Evolutionary conservation across 2,797 vertebrate species (phyloP).

Genomic region (Catostomus latipinnis): DNA sequence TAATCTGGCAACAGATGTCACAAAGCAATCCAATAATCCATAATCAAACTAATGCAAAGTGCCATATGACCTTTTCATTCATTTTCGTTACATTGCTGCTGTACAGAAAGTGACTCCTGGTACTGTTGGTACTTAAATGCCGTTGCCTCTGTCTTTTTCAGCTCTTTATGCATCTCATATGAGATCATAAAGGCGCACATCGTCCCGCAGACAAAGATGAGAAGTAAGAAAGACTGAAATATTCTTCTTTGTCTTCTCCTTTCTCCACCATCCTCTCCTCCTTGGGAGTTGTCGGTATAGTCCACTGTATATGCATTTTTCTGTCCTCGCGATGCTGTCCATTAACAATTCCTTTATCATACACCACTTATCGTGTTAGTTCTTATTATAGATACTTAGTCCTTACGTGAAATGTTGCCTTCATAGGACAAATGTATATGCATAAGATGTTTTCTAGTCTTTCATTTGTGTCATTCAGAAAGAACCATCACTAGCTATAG

Average conservation of each 20-base stretch:
- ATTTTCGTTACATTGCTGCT: slow-evolving; percentile 89
- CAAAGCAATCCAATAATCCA: background rate
- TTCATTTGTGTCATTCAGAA: slow-evolving; percentile 45
- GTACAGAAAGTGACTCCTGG: slow-evolving; percentile 96
- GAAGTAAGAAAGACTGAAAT: slow-evolving; percentile 89
- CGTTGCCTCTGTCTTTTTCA: slow-evolving; percentile 89
- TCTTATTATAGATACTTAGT: background rate
- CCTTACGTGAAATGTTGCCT: background rate
- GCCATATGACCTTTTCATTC: slow-evolving; percentile 14
- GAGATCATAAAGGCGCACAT: slow-evolving; percentile 93
- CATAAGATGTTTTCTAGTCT: slow-evolving; percentile 33
- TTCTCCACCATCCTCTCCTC: slow-evolving; percentile 89
- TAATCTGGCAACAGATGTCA: background rate
- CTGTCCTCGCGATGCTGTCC: background rate
- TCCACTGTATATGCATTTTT: background rate
- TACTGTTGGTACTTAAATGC: slow-evolving; percentile 97
- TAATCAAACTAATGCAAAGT: slow-evolving; percentile 17
- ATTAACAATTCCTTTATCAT: background rate
- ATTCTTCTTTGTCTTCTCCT: slow-evolving; percentile 93
- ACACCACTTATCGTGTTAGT: background rate
- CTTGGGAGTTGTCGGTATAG: slow-evolving; percentile 54
- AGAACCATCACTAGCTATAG: slow-evolving; percentile 8
- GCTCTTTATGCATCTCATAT: slow-evolving; percentile 92
- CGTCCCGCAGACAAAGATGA: slow-evolving; percentile 86
- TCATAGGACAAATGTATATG: background rate